Percentiles rank a stretch among this genome's conserved stretches.
These are phyloP conservation scores for Leptogaster cylindrica DNA, from an alignment of 2,888 invertebrate genomes.

Conservation along the genomic window DNA sequence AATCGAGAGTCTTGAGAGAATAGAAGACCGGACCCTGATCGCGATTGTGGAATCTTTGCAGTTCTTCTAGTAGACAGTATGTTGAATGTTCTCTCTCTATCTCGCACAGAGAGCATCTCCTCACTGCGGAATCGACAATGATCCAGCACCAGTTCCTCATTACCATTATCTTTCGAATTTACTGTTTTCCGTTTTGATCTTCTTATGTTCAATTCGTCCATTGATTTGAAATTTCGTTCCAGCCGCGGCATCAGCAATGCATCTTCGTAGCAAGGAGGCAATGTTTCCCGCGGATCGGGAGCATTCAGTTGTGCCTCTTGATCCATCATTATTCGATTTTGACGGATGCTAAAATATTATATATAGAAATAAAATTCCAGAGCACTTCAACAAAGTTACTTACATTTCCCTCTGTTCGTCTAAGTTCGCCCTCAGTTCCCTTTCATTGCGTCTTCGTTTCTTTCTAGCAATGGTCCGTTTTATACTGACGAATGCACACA, in stretches of 20 bases:
- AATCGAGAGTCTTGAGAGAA: conserved; percentile 57
- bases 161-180: conserved; percentile 47
- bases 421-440: conserved; percentile 63
- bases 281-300: conserved; percentile 73
- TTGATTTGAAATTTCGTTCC: conserved; percentile 68
- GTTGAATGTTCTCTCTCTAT: conserved; percentile 55
- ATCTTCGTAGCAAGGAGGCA: conserved; percentile 79
- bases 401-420: conserved; percentile 59
- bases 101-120: conserved; percentile 58
- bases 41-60: conserved; percentile 53
- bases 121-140: conserved; percentile 58
- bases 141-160: conserved; percentile 54
- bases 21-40: conserved; percentile 56
- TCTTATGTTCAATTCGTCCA: conserved; percentile 60
- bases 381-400: conserved; percentile 44
- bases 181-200: conserved; percentile 60
- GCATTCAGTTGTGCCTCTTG: conserved; percentile 67
- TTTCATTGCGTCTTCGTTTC: conserved; percentile 57
- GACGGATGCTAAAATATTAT: conserved; percentile 56
- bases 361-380: conserved; percentile 3
- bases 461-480: conserved; percentile 66
- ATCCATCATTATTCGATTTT: conserved; percentile 65
- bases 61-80: conserved; percentile 54
- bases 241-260: conserved; percentile 77
- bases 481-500: conserved; percentile 52